A percentile compares a stretch with the other conserved stretches of the same genome.
These are phyloP conservation scores for Holocentrus rufus DNA, from an alignment of 2,797 vertebrate species.

Conservation along the genomic window DNA sequence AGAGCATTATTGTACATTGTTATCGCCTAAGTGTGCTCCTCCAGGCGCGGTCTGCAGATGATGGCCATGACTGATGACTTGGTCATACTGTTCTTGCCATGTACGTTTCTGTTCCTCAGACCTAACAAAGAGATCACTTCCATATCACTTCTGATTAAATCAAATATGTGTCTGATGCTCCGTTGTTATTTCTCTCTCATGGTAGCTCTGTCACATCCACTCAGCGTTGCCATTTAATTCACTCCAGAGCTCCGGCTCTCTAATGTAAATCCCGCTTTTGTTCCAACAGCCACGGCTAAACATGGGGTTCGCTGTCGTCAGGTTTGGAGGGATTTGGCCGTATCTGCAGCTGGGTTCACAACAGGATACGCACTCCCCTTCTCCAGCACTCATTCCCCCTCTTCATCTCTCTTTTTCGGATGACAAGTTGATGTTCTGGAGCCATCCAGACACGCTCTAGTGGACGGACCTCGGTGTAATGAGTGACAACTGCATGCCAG, in stretches of 20 bases:
- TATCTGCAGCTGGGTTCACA: slow-evolving; percentile 36
- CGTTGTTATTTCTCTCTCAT: slow-evolving; percentile 53
- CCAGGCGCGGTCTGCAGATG: slow-evolving; percentile 44
- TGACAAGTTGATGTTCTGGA: slow-evolving; percentile 61
- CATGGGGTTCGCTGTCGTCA: slow-evolving; percentile 30
- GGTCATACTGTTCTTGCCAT: slow-evolving; percentile 54
- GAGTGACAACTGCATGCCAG: slow-evolving; percentile 61
- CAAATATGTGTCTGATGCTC: slow-evolving; percentile 60
- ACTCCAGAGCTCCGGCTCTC: slow-evolving; percentile 39
- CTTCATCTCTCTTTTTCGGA: slow-evolving; percentile 24
- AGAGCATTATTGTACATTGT: slow-evolving; percentile 50
- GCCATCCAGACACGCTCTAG: slow-evolving; percentile 46
- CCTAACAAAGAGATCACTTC: slow-evolving; percentile 55
- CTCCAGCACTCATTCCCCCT: background rate
- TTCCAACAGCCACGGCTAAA: slow-evolving; percentile 42
- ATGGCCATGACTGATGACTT: slow-evolving; percentile 68
- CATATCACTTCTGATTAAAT: slow-evolving; percentile 69
- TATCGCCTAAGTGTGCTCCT: slow-evolving; percentile 53
- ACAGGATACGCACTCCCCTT: slow-evolving; percentile 9
- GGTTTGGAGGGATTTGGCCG: slow-evolving; percentile 42
- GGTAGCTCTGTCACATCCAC: slow-evolving; percentile 66
- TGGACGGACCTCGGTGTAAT: slow-evolving; percentile 53
- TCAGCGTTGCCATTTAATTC: slow-evolving; percentile 66
- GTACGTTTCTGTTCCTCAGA: slow-evolving; percentile 57
- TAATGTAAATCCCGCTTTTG: slow-evolving; percentile 42